Evolutionary conservation across 2,888 invertebrate genomes (phyloP).

Genomic region (Teleogryllus oceanicus): DNA sequence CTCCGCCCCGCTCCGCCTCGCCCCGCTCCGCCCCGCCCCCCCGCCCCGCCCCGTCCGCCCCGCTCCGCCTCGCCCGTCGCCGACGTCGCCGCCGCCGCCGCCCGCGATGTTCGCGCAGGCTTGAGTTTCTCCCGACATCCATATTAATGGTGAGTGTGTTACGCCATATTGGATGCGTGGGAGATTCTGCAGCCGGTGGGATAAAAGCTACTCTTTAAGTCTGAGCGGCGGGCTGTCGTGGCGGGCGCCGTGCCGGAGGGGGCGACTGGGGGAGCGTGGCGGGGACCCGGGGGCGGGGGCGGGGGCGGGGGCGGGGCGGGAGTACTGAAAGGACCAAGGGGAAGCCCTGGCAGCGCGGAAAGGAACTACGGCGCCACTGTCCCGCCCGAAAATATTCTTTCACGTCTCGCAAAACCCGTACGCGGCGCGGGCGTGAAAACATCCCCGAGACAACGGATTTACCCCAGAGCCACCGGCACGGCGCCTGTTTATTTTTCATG

Average conservation of each 20-base stretch:
- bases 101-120: not conserved
- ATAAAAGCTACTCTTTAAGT: constrained; percentile 22
- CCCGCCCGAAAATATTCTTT: constrained; percentile 5
- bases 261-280: not conserved
- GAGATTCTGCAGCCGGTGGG: constrained; percentile 26
- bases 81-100: not conserved
- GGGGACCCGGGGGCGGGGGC: not conserved
- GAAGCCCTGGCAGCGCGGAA: not conserved
- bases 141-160: constrained; percentile 30
- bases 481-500: constrained; percentile 1
- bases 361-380: not conserved
- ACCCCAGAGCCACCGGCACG: not conserved
- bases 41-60: too few relatives aligned
- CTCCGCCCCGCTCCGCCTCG: too few relatives aligned
- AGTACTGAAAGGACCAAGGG: not conserved
- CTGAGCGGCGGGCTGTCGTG: constrained; percentile 18
- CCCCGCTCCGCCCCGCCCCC: too few relatives aligned
- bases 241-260: not conserved
- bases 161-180: constrained; percentile 31
- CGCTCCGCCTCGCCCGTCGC: not conserved
- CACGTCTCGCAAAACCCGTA: not conserved
- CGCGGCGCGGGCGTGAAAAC: not conserved
- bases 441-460: constrained; percentile 7
- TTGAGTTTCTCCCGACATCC: constrained; percentile 25
- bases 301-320: not conserved